Percentiles rank a stretch among this genome's conserved stretches.
These are phyloP conservation scores for Epizoanthus illoricatus DNA, from an alignment of 92 coral and sea anemone species.

Conservation along the genomic window DNA sequence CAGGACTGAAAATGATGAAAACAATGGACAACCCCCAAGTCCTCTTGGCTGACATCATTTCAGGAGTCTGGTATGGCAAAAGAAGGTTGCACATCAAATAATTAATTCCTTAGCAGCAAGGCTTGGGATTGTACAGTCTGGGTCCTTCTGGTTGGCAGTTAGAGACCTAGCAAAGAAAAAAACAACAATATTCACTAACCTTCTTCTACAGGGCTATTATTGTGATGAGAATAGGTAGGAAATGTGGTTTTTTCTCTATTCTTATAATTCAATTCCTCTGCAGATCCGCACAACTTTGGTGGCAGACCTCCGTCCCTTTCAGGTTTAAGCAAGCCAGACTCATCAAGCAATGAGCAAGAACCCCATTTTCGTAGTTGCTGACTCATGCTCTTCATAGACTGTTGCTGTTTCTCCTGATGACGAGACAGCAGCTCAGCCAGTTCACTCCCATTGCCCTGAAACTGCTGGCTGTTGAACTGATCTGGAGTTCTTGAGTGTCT, in stretches of 20 bases:
- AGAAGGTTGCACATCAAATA: too few species aligned
- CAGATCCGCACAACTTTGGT: constrained; percentile 16
- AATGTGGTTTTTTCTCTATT: neutral
- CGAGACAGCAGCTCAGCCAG: constrained; percentile 60
- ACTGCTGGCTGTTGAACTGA: neutral
- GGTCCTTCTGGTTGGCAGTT: too few species aligned
- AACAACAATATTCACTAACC: neutral
- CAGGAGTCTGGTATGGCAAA: too few species aligned
- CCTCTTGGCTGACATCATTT: too few species aligned
- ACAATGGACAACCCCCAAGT: too few species aligned
- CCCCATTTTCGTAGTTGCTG: constrained; percentile 66
- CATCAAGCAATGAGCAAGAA: constrained; percentile 63
- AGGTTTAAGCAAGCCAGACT: constrained; percentile 35
- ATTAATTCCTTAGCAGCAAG: too few species aligned
- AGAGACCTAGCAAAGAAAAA: too few species aligned
- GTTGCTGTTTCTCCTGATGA: constrained; percentile 64
- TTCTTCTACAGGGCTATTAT: constrained; percentile 1
- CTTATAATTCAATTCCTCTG: constrained; percentile 18
- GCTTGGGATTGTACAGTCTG: too few species aligned
- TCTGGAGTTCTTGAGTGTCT: constrained; percentile 6
- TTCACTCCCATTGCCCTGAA: constrained; percentile 45
- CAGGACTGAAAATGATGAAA: too few species aligned
- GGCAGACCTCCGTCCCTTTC: constrained; percentile 29
- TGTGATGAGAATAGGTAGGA: neutral
- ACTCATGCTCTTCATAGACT: constrained; percentile 47